A percentile compares a stretch with the other conserved stretches of the same genome.
These are phyloP conservation scores for Nesoenas mayeri DNA, from an alignment of 2,113 vertebrate genomes.

Conservation along the genomic window DNA sequence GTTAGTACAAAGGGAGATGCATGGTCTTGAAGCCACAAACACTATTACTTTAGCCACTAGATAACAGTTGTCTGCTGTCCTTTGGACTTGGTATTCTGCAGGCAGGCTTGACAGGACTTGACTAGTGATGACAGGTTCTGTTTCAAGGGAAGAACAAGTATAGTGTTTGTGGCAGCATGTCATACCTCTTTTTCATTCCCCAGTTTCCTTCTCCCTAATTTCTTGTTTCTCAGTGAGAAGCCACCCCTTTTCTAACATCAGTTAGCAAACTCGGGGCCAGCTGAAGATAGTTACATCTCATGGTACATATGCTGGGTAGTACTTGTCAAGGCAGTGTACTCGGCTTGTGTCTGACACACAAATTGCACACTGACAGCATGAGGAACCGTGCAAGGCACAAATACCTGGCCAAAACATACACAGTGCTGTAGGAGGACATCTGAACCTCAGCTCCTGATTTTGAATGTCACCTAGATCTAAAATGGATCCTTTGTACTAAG, in stretches of 20 bases:
- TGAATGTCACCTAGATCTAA: background rate
- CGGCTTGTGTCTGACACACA: background rate
- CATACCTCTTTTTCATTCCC: background rate
- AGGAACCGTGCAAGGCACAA: background rate
- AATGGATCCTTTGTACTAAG: background rate
- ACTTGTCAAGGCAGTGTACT: background rate
- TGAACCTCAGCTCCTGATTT: background rate
- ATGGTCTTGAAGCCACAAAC: background rate
- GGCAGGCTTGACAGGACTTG: background rate
- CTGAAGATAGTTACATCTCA: background rate
- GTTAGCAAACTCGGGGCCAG: background rate
- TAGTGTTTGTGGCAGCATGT: background rate
- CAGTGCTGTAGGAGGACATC: background rate
- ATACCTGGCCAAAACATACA: background rate
- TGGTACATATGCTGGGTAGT: background rate
- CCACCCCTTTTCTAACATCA: background rate
- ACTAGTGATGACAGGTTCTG: background rate
- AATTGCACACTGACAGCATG: background rate
- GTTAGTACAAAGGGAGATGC: background rate
- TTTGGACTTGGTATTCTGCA: background rate
- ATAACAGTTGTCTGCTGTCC: background rate
- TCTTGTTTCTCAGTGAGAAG: background rate
- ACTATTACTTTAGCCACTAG: background rate
- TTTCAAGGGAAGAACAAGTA: background rate
- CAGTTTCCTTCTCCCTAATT: background rate